These are phyloP conservation scores for Atlantisia rogersi DNA, from an alignment of 2,113 vertebrate species.

Conservation along the genomic window DNA sequence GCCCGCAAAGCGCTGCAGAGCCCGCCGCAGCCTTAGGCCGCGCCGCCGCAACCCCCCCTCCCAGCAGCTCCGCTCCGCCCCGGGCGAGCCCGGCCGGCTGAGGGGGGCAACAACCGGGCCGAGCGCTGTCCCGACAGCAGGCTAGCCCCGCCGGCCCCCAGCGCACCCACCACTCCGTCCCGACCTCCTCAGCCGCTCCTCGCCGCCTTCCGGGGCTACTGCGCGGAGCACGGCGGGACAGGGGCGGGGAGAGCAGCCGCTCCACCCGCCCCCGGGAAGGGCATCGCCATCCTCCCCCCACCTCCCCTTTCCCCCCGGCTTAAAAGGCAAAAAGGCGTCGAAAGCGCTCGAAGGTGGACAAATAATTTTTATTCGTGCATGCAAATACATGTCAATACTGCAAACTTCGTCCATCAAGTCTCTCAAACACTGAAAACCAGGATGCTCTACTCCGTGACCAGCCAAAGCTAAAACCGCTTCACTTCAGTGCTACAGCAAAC, in stretches of 20 bases:
- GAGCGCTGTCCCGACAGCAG: too few relatives aligned
- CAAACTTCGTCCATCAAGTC: slow-evolving; percentile 83
- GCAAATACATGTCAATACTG: slow-evolving; percentile 93
- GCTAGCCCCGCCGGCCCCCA: too few relatives aligned
- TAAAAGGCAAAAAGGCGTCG: slow-evolving; percentile 3
- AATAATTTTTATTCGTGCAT: slow-evolving; percentile 91
- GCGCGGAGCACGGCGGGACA: not conserved
- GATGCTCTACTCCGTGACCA: slow-evolving; percentile 85
- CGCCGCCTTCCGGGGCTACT: too few relatives aligned
- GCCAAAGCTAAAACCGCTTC: slow-evolving; percentile 81
- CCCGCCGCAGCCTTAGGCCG: too few relatives aligned
- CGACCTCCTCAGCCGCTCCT: not conserved
- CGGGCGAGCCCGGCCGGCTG: not conserved
- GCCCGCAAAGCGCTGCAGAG: not conserved
- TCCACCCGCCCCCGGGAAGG: too few relatives aligned
- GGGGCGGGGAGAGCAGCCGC: not conserved
- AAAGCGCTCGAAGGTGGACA: slow-evolving; percentile 75
- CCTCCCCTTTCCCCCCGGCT: too few relatives aligned
- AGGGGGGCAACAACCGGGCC: not conserved
- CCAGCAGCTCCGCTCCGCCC: not conserved
- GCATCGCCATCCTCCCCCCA: too few relatives aligned
- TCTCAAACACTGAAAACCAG: slow-evolving; percentile 84
- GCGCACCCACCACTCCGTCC: not conserved
- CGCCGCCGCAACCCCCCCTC: too few relatives aligned
- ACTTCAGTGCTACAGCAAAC: slow-evolving; percentile 84